Evolutionary conservation across 2,888 invertebrate genomes (phyloP), one percentile per base, ranked within the genome.

Genomic region (Panzeria rudis): DNA sequence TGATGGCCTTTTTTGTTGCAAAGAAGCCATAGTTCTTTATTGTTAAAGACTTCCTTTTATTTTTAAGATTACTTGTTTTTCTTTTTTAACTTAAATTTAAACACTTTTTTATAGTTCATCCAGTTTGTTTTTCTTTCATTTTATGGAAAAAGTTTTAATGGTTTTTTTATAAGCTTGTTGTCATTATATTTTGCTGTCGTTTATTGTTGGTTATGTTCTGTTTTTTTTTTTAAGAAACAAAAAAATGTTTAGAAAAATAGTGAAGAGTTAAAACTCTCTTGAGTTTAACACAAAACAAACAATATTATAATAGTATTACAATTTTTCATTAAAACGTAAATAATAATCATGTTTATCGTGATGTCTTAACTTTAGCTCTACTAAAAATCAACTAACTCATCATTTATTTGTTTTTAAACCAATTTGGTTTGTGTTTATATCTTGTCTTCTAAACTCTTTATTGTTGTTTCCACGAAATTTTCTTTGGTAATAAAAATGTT

Each of bases 1-100:
- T 88, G 95, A 95, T 88, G 95, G 95, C 87, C 95, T 95, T 88
- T 95, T 94, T 91, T 95, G 95, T 88, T 95, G 93, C 88, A 94
- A 84, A 69, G 91, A 87, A 80, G 91, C 89, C 89, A 91, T 90
- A 61, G 61, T 68, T 69, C 29, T 68, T 54, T 59, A 20, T 47
- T 82, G 62, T 75, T 80, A 59, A 79, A 59, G 83, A 81, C 56
- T 83, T 84, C 47, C 56, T 77, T 38, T 56, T 54, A 50, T 85
- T 62, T 44, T 83, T 44, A 72, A 59, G 11, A 75, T 68, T 59
- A 29, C 23, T 52, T 38, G 23, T 25, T 32, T 44, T 75, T 20
- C 32, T 2, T 50, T 50, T 50, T 50, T 20, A 50, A 8, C 17
- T 17, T 50, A 50, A 50, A 50, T 50, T 17, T 17, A 20, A 50